Conservation (phyloP, 2,797 vertebrate species). For the Cuniculus paca region DNA sequence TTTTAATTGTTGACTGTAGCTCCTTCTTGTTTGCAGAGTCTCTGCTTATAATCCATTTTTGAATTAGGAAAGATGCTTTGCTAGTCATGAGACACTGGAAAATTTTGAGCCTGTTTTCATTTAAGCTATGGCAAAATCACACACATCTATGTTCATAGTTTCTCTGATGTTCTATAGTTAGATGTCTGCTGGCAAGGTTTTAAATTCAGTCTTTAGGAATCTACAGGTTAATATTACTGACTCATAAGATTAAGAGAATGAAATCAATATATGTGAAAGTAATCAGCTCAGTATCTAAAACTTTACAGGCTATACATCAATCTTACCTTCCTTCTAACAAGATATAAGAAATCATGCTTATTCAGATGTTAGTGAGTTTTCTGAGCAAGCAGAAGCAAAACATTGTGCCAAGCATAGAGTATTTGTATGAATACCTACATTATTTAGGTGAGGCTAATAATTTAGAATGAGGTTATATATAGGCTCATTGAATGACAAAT, state of each 20-base stretch:
- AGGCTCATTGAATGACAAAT: neutral
- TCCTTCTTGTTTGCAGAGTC: neutral
- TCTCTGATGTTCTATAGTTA: neutral
- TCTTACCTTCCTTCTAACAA: neutral
- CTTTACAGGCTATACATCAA: neutral
- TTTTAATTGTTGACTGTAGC: slow-evolving; percentile 11
- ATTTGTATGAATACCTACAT: neutral
- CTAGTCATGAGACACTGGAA: neutral
- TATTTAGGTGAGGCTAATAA: neutral
- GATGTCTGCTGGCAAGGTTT: neutral
- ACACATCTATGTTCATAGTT: neutral
- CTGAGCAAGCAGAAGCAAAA: neutral
- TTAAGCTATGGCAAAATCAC: neutral
- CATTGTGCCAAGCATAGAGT: neutral
- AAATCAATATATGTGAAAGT: neutral
- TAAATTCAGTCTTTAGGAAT: neutral
- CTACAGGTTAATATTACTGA: neutral
- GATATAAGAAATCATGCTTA: neutral
- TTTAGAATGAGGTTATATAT: neutral
- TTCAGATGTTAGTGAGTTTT: neutral
- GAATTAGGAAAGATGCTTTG: slow-evolving; percentile 1
- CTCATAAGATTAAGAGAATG: neutral
- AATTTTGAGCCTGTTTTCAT: slow-evolving; percentile 23
- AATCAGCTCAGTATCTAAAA: neutral
- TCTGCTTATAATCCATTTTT: slow-evolving; percentile 29